Evolutionary conservation across 1,140 invertebrate genomes (phyloP), one percentile per base, ranked within the genome.

Genomic region (Cotesia typhae): DNA sequence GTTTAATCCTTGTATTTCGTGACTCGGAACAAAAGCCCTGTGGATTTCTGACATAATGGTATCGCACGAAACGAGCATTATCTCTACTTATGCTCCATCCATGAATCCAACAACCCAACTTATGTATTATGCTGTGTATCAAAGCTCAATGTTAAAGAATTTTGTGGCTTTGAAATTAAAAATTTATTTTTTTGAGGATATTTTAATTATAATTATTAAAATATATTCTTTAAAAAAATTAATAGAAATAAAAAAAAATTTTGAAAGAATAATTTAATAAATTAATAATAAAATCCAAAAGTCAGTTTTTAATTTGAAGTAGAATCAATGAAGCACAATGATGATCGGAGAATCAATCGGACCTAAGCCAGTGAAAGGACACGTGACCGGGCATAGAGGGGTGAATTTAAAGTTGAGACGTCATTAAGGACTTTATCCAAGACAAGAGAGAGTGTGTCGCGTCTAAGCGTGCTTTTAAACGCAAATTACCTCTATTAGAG

Each of bases 41-140:
- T 83, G 85, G 85, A 86, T 87, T 84, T 86, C 84, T 85, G 84
- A 84, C 81, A 81, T 81, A 85, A 85, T 82, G 81, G 83, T 85
- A 85, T 84, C 83, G 85, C 84, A 82, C 82, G 83, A 81, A 87
- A 85, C 84, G 84, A 82, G 82, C 81, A 83, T 86, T 86, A 85
- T 82, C 83, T 81, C 75, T 79, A 81, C 82, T 83, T 82, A 80
- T 75, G 75, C 70, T 20, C 17, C 41, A 47, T 47, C 57, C 57
- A 59, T 59, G 57, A 59, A 59, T 59, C 14, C 20, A 59, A 20
- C 17, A 20, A 17, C 20, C 14, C 41, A 47, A 47, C 41, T 47
- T 47, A 47, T 47, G 10, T 47, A 47, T 47, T 2, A 9, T 6
- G 2, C 6, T 47, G 9, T 47, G 10, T 47, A 47, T 47, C 10